Evolutionary conservation across 2,888 invertebrate genomes (phyloP).

Genomic region (Pristionchus japonicus): DNA sequence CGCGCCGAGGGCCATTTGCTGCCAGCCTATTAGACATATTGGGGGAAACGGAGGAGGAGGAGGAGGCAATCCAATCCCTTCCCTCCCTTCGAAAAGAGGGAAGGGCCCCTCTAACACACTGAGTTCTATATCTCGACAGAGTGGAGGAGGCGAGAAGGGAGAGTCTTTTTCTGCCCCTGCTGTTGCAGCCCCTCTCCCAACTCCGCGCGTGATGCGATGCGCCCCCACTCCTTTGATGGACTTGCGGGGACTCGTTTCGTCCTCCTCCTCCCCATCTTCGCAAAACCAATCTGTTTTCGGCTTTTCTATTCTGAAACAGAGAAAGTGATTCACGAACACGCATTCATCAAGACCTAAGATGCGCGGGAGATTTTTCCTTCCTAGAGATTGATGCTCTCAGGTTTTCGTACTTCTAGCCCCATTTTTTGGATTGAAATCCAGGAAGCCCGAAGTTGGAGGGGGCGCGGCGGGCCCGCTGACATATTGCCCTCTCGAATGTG

Average conservation of each 20-base stretch:
- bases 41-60: slow-evolving; percentile 8
- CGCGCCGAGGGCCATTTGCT: not conserved
- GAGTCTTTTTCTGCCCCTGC: not conserved
- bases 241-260: not conserved
- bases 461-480: not conserved
- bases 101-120: not conserved
- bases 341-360: too few species aligned
- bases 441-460: not conserved
- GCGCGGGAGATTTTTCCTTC: too few species aligned
- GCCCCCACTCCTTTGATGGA: not conserved
- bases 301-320: not conserved
- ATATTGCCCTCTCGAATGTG: slow-evolving; percentile 27
- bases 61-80: slow-evolving; percentile 22
- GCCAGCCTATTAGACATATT: slow-evolving; percentile 32
- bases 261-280: too few species aligned
- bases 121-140: slow-evolving; percentile 34
- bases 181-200: not conserved
- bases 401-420: too few species aligned
- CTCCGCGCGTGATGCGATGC: not conserved
- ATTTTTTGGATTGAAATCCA: too few species aligned
- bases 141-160: not conserved
- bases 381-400: too few species aligned
- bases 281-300: not conserved
- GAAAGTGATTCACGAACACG: too few species aligned
- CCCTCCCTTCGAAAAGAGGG: not conserved